These are phyloP conservation scores for Caenorhabditis inopinata DNA, from an alignment of 1,140 invertebrate genomes.

Conservation along the genomic window DNA sequence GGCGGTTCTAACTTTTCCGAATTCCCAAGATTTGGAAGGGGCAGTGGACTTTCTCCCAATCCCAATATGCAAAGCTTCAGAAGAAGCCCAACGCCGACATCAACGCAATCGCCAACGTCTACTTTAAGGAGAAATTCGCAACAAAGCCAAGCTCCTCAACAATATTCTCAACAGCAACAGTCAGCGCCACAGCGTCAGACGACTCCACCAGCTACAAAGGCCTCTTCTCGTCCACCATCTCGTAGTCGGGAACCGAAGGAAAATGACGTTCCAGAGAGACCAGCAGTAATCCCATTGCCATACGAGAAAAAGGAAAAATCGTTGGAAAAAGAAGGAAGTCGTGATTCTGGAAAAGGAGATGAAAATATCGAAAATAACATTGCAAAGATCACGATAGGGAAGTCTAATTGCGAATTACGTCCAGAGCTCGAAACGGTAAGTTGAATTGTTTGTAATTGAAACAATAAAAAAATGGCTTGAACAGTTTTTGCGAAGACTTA, in stretches of 20 bases:
- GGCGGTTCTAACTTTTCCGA: neutral
- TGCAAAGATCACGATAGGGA: neutral
- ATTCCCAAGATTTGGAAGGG: neutral
- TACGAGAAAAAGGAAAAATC: neutral
- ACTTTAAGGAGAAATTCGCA: neutral
- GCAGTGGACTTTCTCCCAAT: neutral
- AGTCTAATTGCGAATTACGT: slow-evolving; percentile 17
- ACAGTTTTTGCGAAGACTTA: too few relatives aligned
- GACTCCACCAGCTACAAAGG: neutral
- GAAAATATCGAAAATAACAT: slow-evolving; percentile 1
- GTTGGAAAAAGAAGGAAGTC: neutral
- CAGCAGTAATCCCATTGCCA: neutral
- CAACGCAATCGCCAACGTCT: neutral
- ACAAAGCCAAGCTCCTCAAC: neutral
- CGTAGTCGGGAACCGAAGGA: slow-evolving; percentile 19
- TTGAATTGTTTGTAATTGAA: too few relatives aligned
- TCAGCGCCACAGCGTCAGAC: neutral
- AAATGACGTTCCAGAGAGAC: neutral
- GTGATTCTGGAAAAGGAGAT: slow-evolving; percentile 13
- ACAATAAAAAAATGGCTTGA: too few relatives aligned
- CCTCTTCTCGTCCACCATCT: neutral
- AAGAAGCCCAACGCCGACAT: slow-evolving; percentile 6
- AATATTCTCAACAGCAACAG: neutral
- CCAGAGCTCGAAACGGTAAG: neutral
- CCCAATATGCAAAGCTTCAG: neutral